These are phyloP conservation scores for Micrasema minimum DNA, from an alignment of 1,140 invertebrate species.

Conservation along the genomic window DNA sequence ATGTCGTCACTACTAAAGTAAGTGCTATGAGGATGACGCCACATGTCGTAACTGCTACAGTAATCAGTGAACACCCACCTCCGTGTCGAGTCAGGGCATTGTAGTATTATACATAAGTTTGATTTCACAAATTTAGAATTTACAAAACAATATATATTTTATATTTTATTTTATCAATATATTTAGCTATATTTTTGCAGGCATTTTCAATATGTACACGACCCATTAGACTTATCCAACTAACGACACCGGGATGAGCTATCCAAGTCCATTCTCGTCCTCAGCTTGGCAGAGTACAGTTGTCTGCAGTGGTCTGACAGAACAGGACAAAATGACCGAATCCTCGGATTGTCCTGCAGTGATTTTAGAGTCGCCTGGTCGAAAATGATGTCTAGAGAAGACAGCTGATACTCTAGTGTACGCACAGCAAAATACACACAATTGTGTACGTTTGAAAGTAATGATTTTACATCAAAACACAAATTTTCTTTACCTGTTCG, in stretches of 20 bases:
- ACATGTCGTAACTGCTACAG: no score
- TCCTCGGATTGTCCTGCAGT: constrained; percentile 61
- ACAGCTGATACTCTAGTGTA: constrained; percentile 59
- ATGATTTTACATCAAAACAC: constrained; percentile 4
- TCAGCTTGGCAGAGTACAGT: constrained; percentile 52
- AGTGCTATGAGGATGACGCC: no score
- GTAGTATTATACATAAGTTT: no score
- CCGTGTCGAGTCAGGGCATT: no score
- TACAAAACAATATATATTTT: no score
- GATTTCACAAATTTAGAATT: no score
- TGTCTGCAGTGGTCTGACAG: constrained; percentile 59
- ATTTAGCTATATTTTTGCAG: no score
- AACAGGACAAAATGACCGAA: constrained; percentile 59
- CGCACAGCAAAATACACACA: constrained; percentile 63
- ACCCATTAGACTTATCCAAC: no score
- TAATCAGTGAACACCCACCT: no score
- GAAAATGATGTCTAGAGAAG: constrained; percentile 59
- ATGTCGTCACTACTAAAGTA: no score
- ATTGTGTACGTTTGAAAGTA: constrained; percentile 62
- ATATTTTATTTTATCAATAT: no score
- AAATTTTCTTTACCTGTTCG: not conserved
- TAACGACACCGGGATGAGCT: constrained; percentile 44
- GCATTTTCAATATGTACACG: no score
- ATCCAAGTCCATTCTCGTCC: constrained; percentile 50
- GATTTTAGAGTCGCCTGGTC: constrained; percentile 62